These are phyloP conservation scores for Microtus richardsoni DNA, from an alignment of 2,113 vertebrate species.

Conservation along the genomic window DNA sequence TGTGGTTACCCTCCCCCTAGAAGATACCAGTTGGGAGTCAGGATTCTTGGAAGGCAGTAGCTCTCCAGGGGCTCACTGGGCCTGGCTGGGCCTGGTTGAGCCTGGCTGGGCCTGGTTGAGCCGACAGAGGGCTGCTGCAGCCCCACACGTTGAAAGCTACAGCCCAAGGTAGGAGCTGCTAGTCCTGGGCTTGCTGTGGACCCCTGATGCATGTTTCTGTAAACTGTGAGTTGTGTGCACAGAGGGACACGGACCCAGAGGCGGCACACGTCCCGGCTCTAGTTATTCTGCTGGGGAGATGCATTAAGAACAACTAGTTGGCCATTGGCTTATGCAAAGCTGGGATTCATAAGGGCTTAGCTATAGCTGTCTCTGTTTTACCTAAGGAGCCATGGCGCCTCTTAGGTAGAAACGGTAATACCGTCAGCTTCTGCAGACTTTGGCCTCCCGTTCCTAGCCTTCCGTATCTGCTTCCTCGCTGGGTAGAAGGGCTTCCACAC, in stretches of 20 bases:
- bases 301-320: neutral
- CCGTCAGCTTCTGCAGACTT: neutral
- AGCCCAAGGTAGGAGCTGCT: neutral
- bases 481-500: neutral
- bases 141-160: neutral
- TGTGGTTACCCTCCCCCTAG: neutral
- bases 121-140: neutral
- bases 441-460: neutral
- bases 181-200: too few relatives aligned
- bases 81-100: neutral
- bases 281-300: fast-evolving
- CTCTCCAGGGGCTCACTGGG: neutral
- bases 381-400: neutral
- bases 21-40: neutral
- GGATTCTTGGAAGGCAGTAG: too few relatives aligned
- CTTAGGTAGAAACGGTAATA: neutral
- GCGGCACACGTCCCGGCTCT: too few relatives aligned
- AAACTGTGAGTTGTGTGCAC: neutral
- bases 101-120: neutral
- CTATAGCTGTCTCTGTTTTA: neutral
- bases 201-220: neutral
- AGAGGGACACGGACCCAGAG: neutral
- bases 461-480: neutral
- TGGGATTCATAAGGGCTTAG: neutral
- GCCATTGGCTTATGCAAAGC: neutral